These are phyloP conservation scores for Drosophila subsilvestris DNA, from an alignment of 2,888 invertebrate species.

Conservation along the genomic window DNA sequence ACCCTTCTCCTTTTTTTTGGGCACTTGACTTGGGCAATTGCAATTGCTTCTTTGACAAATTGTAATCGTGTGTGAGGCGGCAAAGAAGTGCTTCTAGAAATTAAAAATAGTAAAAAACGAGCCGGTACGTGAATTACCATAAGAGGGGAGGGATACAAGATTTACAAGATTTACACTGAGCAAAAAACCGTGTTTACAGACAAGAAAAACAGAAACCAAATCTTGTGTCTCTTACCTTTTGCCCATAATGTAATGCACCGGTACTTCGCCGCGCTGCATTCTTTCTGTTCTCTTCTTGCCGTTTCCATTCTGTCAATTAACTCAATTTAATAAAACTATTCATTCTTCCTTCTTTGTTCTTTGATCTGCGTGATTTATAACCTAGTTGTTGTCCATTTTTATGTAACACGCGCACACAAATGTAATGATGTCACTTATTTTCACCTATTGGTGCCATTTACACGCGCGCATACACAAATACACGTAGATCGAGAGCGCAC, in stretches of 20 bases:
- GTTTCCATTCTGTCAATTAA: too few relatives aligned
- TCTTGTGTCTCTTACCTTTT: not conserved
- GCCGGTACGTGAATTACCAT: not conserved
- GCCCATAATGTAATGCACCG: not conserved
- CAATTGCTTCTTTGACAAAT: constrained; percentile 62
- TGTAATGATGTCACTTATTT: too few relatives aligned
- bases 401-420: too few relatives aligned
- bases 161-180: not conserved
- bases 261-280: not conserved
- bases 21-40: constrained; percentile 36
- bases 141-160: not conserved
- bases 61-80: constrained; percentile 24
- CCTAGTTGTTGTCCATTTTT: too few relatives aligned
- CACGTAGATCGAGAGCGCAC: too few relatives aligned
- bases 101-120: constrained; percentile 19
- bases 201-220: not conserved
- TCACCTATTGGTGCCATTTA: too few relatives aligned
- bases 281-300: not conserved
- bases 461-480: too few relatives aligned
- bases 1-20: constrained; percentile 8
- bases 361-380: too few relatives aligned
- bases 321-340: too few relatives aligned
- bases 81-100: constrained; percentile 26
- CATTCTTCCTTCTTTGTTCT: too few relatives aligned
- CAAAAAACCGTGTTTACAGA: not conserved